Base-by-base conservation (phyloP, 2,888 invertebrate genomes). In the Rhimphoctona megacephalus region DNA sequence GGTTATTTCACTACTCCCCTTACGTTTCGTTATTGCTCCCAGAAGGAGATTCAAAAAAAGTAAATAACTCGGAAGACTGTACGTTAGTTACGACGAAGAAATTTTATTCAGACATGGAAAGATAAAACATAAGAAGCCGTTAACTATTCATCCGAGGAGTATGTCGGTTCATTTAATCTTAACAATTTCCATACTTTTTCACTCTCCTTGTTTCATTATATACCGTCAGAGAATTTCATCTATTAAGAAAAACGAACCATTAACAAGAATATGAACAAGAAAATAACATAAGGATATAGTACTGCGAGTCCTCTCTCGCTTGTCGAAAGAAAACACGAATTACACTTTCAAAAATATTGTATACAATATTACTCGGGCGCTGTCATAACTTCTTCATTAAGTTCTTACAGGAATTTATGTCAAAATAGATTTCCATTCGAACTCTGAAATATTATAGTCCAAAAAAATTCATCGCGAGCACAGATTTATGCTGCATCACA, bases 61-160 rank as follows among this genome's bases (percentile, higher is more conserved):
- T 19, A 46, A 76, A 61, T 66, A 64, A 52, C 76, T 25, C 76
- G 30, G 72, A 81, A 66, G n/a, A 22, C 52, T 49, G 22, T 82
- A 67, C 74, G 74, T 85, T 83, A 66, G 74, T 83, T 80, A 67
- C 30, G 61, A 78, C 67, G 72, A 86, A 78, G 77, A 73, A 72
- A 83, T 70, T 78, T 57, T 69, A 78, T 81, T 81, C 73, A 43
- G 22, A 54, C 25, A 25, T 54, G 36, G 17, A 22, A 73, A 36
- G 39, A 64, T 54, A 66, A 33, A 52, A 66, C 67, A 54, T 69
- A 82, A 76, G 74, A 61, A 57, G 36, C n/a, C 46, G 49, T 82
- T 76, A 25, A 22, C 46, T 46, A 82, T 69, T 76, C 82, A 36
- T 43, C 25, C 39, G 54, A 67, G 30, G 33, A 70, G 52, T 9